Percentiles rank a stretch among this genome's conserved stretches.
These are phyloP conservation scores for Diadromus collaris DNA, from an alignment of 2,888 invertebrate genomes.

Conservation along the genomic window DNA sequence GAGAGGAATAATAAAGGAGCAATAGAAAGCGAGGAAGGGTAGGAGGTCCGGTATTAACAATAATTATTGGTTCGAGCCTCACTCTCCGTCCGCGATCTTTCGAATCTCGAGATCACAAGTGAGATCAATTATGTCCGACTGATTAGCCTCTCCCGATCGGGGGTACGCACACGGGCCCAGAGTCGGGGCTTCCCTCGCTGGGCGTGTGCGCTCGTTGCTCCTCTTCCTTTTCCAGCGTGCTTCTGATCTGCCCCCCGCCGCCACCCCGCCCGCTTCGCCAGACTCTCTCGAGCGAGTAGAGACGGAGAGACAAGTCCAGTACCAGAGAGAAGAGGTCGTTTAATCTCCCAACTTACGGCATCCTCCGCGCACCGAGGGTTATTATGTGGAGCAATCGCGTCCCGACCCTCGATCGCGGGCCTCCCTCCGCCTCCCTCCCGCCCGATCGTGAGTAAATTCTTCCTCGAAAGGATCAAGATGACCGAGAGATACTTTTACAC, in stretches of 20 bases:
- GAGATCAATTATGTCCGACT: slow-evolving; percentile 80
- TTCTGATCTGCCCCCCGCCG: slow-evolving; percentile 8
- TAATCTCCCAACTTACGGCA: slow-evolving; percentile 56
- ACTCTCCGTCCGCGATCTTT: slow-evolving; percentile 78
- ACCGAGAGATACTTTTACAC: slow-evolving; percentile 41
- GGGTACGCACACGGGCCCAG: slow-evolving; percentile 58
- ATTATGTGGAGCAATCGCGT: slow-evolving; percentile 68
- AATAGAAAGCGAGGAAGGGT: slow-evolving; percentile 51
- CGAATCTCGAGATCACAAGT: slow-evolving; percentile 80
- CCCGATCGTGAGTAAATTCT: slow-evolving; percentile 66
- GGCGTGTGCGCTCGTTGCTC: slow-evolving; percentile 56
- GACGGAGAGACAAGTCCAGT: slow-evolving; percentile 58
- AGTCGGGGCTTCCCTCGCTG: slow-evolving; percentile 14
- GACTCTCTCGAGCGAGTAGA: slow-evolving; percentile 22
- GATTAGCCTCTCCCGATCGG: slow-evolving; percentile 76
- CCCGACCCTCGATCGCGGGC: slow-evolving; percentile 46
- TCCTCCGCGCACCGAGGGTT: slow-evolving; percentile 60
- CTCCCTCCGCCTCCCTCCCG: slow-evolving; percentile 21
- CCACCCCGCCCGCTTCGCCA: no score
- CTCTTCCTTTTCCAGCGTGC: slow-evolving; percentile 15
- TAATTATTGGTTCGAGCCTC: slow-evolving; percentile 80
- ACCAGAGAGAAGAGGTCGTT: slow-evolving; percentile 56
- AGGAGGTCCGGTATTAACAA: slow-evolving; percentile 77
- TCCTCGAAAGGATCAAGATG: slow-evolving; percentile 65
- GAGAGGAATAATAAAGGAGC: slow-evolving; percentile 53